Evolutionary conservation across 2,888 invertebrate species (phyloP), one percentile per base, ranked within the genome.

Genomic region (Drosophila atripex): DNA sequence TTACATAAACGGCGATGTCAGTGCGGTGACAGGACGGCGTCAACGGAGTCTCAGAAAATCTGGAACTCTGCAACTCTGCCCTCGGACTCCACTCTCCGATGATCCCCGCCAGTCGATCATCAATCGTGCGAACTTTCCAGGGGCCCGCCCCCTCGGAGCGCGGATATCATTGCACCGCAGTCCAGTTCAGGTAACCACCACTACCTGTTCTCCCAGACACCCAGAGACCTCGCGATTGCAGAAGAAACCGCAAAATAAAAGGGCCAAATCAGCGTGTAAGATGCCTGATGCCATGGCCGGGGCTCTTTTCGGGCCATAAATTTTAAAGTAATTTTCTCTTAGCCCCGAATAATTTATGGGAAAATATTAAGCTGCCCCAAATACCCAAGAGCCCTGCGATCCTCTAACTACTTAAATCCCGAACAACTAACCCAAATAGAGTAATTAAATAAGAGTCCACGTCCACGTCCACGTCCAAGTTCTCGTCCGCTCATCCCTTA

Each of bases 261-360:
- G 82, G 87, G 72, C 82, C 77, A 87, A 85, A 85, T 85, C 82
- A 86, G 70, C 85, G 79, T 77, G 69, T 72, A 78, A 80, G 71
- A 77, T 74, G 64, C 59, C 35, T 14, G 35, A 35, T n/a, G n/a
- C 35, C 35, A n/a, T 35, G 35, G 35, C 2, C 60, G 25, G 11
- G 61, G 65, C 68, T 57, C 58, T 41, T 39, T 58, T 30, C 28
- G 18, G 61, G 61, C 77, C 88, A 88, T 89, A 88, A 89, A 88
- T 88, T 89, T 86, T 75, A 78, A 78, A 76, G 86, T 78, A 88
- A 88, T 88, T 89, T 88, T 86, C 83, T 78, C 80, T 75, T 56
- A 47, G 73, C 71, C 80, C 63, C 76, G 74, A 78, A 77, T 85
- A 80, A 89, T 87, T 88, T 88, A 88, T 88, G 87, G 75, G 75